Evolutionary conservation across 1,140 invertebrate species (phyloP).

Genomic region (Meloidogyne chitwoodi): DNA sequence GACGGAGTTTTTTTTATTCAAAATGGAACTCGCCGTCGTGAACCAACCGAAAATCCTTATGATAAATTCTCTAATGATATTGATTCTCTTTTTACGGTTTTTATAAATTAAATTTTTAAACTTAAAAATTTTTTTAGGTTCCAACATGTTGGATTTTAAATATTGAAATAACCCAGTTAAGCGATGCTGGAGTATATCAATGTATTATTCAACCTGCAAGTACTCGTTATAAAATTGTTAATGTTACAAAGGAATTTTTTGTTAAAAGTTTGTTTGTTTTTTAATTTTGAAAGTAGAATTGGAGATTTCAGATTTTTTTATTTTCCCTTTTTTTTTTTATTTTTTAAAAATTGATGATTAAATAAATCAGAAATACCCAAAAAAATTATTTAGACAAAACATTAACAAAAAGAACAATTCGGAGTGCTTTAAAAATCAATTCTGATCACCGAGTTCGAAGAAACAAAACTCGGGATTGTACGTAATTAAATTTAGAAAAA

Average conservation of each 20-base stretch:
- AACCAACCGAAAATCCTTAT: constrained; percentile 46
- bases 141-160: constrained; percentile 39
- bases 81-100: constrained; percentile 39
- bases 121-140: constrained; percentile 13
- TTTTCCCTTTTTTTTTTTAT: background rate
- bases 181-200: constrained; percentile 41
- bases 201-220: constrained; percentile 48
- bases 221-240: constrained; percentile 37
- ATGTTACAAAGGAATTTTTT: constrained; percentile 50
- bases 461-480: background rate
- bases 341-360: background rate
- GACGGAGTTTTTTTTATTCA: constrained; percentile 54
- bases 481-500: background rate
- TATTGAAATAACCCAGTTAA: constrained; percentile 37
- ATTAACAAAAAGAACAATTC: background rate
- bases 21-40: constrained; percentile 48
- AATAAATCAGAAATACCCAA: no score
- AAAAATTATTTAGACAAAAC: background rate
- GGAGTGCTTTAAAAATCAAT: background rate
- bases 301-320: background rate
- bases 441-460: background rate
- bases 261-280: constrained; percentile 50
- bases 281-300: background rate
- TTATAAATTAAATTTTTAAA: background rate
- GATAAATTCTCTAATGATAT: constrained; percentile 42